phyloP scores from a whole-genome alignment of 2,888 invertebrate genomes.

The Cybosia mesomella region DNA sequence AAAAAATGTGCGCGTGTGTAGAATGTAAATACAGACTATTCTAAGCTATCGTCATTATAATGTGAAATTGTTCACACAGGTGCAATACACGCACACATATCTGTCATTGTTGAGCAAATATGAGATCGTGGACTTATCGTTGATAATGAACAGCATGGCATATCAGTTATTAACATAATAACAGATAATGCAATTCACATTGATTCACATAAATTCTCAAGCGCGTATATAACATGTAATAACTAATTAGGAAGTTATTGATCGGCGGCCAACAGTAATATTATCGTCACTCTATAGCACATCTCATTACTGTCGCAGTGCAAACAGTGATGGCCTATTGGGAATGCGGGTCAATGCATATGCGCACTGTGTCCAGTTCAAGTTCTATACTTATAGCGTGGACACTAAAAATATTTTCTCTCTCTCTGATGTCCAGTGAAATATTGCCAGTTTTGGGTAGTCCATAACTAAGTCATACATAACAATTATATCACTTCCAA shows the following conservation, averaged over 20 bases:
- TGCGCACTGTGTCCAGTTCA: slow-evolving; percentile 64
- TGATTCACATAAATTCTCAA: slow-evolving; percentile 34
- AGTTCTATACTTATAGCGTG: slow-evolving; percentile 32
- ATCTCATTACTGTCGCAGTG: slow-evolving; percentile 79
- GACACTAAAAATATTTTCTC: slow-evolving; percentile 21
- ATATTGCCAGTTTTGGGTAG: slow-evolving; percentile 15
- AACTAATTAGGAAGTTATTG: slow-evolving; percentile 75
- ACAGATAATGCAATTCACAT: slow-evolving; percentile 41
- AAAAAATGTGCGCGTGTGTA: slow-evolving; percentile 36
- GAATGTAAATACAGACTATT: slow-evolving; percentile 42
- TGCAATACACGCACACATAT: slow-evolving; percentile 31
- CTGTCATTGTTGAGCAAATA: slow-evolving; percentile 42
- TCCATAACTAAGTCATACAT: neutral
- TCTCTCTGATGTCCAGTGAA: slow-evolving; percentile 14
- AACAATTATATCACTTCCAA: slow-evolving; percentile 17
- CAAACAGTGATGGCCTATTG: slow-evolving; percentile 77
- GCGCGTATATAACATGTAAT: slow-evolving; percentile 49
- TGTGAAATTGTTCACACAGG: slow-evolving; percentile 34
- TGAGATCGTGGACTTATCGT: slow-evolving; percentile 50
- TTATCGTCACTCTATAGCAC: slow-evolving; percentile 63
- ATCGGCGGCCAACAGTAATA: slow-evolving; percentile 64
- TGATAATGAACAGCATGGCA: slow-evolving; percentile 47
- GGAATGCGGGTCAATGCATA: slow-evolving; percentile 81
- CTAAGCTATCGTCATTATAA: slow-evolving; percentile 35
- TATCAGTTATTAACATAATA: slow-evolving; percentile 47